A percentile compares a stretch with the other conserved stretches of the same genome.
These are phyloP conservation scores for Crotalus helleri DNA, from an alignment of 2,113 vertebrate genomes.

Conservation along the genomic window DNA sequence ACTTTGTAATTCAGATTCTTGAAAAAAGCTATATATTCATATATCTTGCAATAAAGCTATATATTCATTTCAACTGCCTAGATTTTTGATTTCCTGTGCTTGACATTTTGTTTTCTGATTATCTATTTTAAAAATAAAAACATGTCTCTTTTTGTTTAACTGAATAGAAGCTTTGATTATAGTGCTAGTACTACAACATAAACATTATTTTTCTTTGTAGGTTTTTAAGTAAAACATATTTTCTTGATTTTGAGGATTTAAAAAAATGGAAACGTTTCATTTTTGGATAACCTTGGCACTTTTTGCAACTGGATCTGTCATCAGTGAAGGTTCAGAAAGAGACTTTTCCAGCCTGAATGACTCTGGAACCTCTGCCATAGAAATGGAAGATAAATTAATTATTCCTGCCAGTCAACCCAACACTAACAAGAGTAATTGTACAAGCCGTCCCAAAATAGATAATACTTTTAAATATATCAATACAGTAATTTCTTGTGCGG, in stretches of 20 bases:
- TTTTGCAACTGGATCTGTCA: slow-evolving; percentile 57
- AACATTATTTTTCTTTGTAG: slow-evolving; percentile 46
- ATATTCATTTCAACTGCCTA: background rate
- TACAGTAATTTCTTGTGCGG: slow-evolving; percentile 84
- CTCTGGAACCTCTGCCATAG: slow-evolving; percentile 37
- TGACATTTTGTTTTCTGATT: background rate
- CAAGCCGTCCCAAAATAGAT: slow-evolving; percentile 68
- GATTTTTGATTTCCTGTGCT: background rate
- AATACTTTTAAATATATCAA: slow-evolving; percentile 90
- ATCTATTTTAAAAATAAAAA: background rate
- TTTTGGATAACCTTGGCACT: slow-evolving; percentile 63
- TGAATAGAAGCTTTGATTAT: background rate
- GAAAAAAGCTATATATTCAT: background rate
- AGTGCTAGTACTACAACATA: background rate
- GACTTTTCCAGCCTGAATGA: slow-evolving; percentile 60
- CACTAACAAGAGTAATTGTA: slow-evolving; percentile 65
- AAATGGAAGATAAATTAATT: slow-evolving; percentile 54
- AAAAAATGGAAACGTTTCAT: slow-evolving; percentile 65
- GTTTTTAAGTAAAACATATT: slow-evolving; percentile 28
- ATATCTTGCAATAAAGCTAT: background rate
- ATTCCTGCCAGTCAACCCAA: slow-evolving; percentile 62
- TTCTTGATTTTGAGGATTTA: slow-evolving; percentile 21
- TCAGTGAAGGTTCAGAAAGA: slow-evolving; percentile 64
- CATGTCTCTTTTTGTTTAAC: background rate
- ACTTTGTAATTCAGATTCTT: background rate